A percentile compares a stretch with the other conserved stretches of the same genome.
Conservation (phyloP, 2,113 vertebrate genomes). For the Eulacestoma nigropectus region DNA sequence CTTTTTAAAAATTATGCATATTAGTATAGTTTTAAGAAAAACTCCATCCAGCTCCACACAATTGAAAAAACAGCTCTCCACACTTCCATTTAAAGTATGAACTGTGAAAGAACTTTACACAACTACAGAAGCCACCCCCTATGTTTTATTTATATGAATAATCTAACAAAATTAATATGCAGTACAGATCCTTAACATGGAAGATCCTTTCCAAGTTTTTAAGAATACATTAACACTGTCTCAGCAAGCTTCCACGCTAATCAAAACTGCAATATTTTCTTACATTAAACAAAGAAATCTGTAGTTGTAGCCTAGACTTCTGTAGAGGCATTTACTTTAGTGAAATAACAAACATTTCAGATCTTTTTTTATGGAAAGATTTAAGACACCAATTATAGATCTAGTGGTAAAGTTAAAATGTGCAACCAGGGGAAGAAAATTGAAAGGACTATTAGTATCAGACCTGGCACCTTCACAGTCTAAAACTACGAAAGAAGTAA, state of each 20-base stretch:
- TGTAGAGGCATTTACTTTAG: not conserved
- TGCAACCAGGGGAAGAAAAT: not conserved
- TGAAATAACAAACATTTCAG: not conserved
- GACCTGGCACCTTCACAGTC: fast-evolving
- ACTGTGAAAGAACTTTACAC: not conserved
- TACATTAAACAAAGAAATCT: not conserved
- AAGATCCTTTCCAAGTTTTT: not conserved
- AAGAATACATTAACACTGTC: not conserved
- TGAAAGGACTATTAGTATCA: not conserved
- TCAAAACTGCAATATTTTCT: not conserved
- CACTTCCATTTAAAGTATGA: not conserved
- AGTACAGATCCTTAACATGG: not conserved
- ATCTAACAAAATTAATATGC: not conserved
- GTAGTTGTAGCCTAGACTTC: not conserved
- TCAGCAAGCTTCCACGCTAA: not conserved
- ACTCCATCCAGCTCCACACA: not conserved
- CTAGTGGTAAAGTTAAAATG: not conserved
- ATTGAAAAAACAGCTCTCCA: not conserved
- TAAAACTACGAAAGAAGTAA: not conserved
- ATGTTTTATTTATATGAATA: not conserved
- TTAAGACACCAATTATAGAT: not conserved
- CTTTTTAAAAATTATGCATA: not conserved
- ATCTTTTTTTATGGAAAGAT: not conserved
- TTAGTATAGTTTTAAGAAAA: not conserved
- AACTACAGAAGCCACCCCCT: not conserved